phyloP scores from a whole-genome alignment of 2,113 vertebrate genomes.

The Muscicapa adusta region DNA sequence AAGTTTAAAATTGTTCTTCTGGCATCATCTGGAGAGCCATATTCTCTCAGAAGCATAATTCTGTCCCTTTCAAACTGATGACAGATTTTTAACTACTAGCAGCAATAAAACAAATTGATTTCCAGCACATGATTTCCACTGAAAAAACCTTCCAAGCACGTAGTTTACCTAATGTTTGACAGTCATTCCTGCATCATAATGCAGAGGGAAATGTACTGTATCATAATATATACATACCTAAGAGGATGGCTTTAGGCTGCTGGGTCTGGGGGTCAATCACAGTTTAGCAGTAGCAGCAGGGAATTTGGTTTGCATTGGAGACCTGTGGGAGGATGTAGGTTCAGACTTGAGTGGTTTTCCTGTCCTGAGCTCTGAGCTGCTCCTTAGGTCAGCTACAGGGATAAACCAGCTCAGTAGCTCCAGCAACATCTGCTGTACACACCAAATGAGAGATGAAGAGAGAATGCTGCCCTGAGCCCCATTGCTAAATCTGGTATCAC shows the following conservation, averaged over 20 bases:
- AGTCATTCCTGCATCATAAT: neutral
- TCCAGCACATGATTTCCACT: neutral
- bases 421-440: neutral
- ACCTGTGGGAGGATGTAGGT: neutral
- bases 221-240: neutral
- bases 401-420: neutral
- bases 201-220: neutral
- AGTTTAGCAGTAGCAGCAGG: neutral
- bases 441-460: neutral
- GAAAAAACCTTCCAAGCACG: neutral
- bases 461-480: neutral
- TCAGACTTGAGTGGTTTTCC: neutral
- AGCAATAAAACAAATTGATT: conserved; percentile 4
- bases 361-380: neutral
- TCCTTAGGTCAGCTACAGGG: neutral
- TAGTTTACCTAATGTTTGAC: neutral
- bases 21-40: neutral
- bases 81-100: conserved; percentile 8
- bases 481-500: neutral
- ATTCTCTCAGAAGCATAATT: neutral
- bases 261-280: neutral
- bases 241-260: neutral
- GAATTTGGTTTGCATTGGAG: neutral
- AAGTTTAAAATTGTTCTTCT: neutral
- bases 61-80: neutral